Conservation (phyloP, 2,888 invertebrate genomes). For the Hoplodrina blanda region DNA sequence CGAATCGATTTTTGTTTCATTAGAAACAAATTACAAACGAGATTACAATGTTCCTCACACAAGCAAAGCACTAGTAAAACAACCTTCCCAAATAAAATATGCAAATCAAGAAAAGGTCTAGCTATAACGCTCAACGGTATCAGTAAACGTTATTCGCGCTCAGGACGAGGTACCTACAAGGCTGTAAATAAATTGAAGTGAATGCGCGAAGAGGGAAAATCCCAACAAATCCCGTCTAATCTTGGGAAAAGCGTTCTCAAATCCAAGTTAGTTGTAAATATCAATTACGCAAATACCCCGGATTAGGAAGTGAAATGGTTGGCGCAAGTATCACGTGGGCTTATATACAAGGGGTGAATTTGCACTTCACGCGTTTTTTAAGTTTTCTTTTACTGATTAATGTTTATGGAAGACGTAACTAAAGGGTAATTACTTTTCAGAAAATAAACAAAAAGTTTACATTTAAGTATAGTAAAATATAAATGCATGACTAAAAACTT, state of each 20-base stretch:
- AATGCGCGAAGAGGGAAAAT: conserved; percentile 83
- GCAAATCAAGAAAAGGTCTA: conserved; percentile 60
- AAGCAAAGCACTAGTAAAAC: conserved; percentile 36
- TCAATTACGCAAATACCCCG: conserved; percentile 89
- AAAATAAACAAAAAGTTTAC: not conserved
- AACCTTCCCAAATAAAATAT: conserved; percentile 57
- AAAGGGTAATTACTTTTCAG: not conserved
- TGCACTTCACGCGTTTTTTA: conserved; percentile 58
- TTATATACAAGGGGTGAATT: conserved; percentile 71
- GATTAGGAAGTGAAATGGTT: conserved; percentile 80
- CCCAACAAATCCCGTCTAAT: conserved; percentile 87
- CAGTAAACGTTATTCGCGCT: conserved; percentile 76
- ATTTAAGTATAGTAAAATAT: not conserved
- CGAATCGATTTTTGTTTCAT: conserved; percentile 1
- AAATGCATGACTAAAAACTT: conserved; percentile 1
- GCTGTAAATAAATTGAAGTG: conserved; percentile 86
- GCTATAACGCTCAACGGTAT: conserved; percentile 64
- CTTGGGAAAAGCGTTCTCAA: conserved; percentile 82
- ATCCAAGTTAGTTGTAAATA: conserved; percentile 90
- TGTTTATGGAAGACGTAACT: conserved; percentile 11
- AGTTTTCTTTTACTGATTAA: not conserved
- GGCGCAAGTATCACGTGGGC: conserved; percentile 61
- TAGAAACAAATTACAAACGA: not conserved
- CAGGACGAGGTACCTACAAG: conserved; percentile 58
- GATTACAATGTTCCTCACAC: conserved; percentile 6